Conservation (phyloP, 2,888 invertebrate species). For the Empis stercorea region DNA sequence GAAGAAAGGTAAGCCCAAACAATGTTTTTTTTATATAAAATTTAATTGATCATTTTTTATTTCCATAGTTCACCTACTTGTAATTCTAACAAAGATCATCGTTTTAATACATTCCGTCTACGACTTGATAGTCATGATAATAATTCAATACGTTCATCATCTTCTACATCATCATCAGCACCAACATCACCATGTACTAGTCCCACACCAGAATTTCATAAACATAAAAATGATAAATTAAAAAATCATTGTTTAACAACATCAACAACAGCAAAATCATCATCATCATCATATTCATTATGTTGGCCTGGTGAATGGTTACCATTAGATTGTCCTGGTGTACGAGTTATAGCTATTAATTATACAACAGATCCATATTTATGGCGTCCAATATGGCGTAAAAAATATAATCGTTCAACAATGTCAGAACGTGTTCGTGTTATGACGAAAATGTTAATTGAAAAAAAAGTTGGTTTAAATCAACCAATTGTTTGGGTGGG, state of each 20-base stretch:
- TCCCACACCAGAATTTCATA: constrained; percentile 6
- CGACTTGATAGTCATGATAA: constrained; percentile 27
- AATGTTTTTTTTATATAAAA: background rate
- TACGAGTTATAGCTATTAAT: constrained; percentile 66
- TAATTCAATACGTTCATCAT: background rate
- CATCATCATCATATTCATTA: constrained; percentile 41
- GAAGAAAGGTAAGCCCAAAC: constrained; percentile 9
- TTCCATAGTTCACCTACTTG: background rate
- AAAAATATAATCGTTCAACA: constrained; percentile 49
- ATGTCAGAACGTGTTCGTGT: constrained; percentile 56
- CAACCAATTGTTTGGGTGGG: constrained; percentile 71
- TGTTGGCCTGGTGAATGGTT: constrained; percentile 88
- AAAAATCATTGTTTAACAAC: background rate
- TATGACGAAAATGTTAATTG: constrained; percentile 54
- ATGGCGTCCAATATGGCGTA: constrained; percentile 64
- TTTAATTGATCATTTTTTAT: background rate
- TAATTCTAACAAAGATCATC: constrained; percentile 13
- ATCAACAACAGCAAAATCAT: constrained; percentile 13
- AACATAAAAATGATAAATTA: constrained; percentile 3
- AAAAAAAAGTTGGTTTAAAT: constrained; percentile 54
- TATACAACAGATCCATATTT: constrained; percentile 68
- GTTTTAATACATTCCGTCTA: constrained; percentile 32
- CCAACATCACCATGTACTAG: background rate
- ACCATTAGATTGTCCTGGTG: constrained; percentile 59
- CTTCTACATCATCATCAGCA: background rate